Evolutionary conservation across 1,140 invertebrate species (phyloP).

Genomic region (Lepidurus arcticus): DNA sequence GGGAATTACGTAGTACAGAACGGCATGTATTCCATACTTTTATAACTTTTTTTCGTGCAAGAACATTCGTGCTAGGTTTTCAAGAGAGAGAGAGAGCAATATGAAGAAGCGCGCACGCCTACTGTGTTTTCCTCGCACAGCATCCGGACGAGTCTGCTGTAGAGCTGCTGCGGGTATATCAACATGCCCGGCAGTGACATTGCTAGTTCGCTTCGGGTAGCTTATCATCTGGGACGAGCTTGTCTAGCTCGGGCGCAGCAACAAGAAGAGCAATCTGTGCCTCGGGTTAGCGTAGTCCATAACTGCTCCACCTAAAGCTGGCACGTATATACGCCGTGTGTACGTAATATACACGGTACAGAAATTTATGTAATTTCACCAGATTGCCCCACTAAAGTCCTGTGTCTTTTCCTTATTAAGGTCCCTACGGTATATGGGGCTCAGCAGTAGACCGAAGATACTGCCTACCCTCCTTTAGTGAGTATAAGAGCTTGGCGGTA

Average conservation of each 20-base stretch:
- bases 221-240: conserved; percentile 9
- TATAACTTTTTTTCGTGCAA: not conserved
- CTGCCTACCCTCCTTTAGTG: not conserved
- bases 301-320: not conserved
- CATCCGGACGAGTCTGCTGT: not conserved
- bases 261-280: conserved; percentile 3
- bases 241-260: not conserved
- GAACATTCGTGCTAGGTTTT: not conserved
- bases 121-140: not conserved
- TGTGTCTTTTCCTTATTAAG: not conserved
- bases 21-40: not conserved
- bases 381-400: not conserved
- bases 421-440: not conserved
- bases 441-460: not conserved
- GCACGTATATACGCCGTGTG: not conserved
- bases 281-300: not conserved
- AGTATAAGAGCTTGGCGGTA: not conserved
- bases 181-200: conserved; percentile 12
- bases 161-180: not conserved
- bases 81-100: not conserved
- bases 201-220: not conserved
- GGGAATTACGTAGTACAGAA: not conserved
- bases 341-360: not conserved
- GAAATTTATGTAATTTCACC: not conserved
- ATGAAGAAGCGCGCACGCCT: not conserved